Conservation (phyloP, 1,140 invertebrate species). For the Papilio xuthus region DNA sequence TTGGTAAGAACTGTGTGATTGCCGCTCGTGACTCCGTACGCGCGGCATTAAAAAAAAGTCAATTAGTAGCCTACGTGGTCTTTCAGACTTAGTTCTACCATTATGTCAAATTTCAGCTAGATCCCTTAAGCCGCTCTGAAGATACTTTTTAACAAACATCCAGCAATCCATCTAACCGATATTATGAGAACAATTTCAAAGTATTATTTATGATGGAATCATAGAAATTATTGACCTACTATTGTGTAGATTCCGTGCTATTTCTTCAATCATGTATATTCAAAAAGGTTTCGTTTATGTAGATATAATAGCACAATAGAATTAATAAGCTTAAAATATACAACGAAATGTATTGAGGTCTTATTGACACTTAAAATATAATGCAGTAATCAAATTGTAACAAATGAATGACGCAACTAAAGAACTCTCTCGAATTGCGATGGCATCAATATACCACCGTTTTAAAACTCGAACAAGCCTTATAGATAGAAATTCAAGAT, state of each 20-base stretch:
- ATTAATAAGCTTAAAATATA: neutral
- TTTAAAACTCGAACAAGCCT: slow-evolving; percentile 21
- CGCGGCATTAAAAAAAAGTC: too few relatives aligned
- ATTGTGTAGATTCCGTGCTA: neutral
- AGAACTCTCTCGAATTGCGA: slow-evolving; percentile 12
- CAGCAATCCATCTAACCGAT: too few relatives aligned
- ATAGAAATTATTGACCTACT: too few relatives aligned
- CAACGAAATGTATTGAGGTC: neutral
- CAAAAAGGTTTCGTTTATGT: neutral
- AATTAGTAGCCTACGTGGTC: too few relatives aligned
- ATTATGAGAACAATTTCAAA: too few relatives aligned
- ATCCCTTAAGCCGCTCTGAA: too few relatives aligned
- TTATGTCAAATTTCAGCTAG: too few relatives aligned
- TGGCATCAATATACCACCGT: slow-evolving; percentile 4
- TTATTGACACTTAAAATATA: neutral
- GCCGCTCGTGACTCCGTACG: neutral
- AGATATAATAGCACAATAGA: neutral
- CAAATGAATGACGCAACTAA: slow-evolving; percentile 3
- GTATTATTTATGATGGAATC: too few relatives aligned
- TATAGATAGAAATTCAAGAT: slow-evolving; percentile 37
- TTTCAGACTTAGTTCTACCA: too few relatives aligned
- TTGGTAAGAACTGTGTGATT: neutral
- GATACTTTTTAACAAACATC: too few relatives aligned
- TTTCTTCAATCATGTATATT: neutral
- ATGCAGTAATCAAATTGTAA: neutral